Base-by-base conservation (phyloP, 2,888 invertebrate genomes). In the Sthenelais limicola region DNA sequence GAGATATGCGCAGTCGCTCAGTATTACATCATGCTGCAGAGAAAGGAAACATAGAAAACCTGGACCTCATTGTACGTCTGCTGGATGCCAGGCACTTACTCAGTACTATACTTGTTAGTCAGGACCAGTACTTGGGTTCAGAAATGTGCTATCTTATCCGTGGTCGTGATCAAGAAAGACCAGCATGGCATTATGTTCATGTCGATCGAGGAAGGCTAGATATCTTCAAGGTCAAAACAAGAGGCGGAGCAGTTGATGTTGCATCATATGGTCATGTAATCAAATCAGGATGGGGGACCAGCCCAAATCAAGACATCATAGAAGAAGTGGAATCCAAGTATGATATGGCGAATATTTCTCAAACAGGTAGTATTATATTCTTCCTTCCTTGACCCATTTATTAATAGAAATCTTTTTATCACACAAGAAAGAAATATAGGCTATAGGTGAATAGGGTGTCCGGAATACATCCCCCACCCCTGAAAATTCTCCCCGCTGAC, bases 191-290 rank as follows among this genome's bases (percentile, higher is more conserved):
- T 30, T 70, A 70, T 18, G 52, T 70, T 26, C 51, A 70, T 26
- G 70, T 62, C 5, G 52, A 54, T 47, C 21, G 70, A 43, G 52
- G 49, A 7, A 35, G 35, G 15, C 54, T 70, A 43, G 54, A 70
- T 26, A 70, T 54, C 9, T 70, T 70, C 54, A 7, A 47, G 43
- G 56, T 70, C 54, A 70, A 38, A 4, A 51, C 38, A 24, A 62
- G 62, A 24, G 70, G 70, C 24, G 70, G 70, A 18, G 52, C 70
- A 5, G 38, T 52, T 3, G 70, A 70, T 54, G 70, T 70, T 35
- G 70, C 70, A 5, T 26, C 54, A 28, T 70, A 54, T 35, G 70
- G 70, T 5, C 62, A 28, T 24, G 70, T 70, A 0, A 52, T 70
- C 28, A 51, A 52, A 18, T 70, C 70, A 0, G 70, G 70, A 18